Evolutionary conservation across 2,888 invertebrate species (phyloP).

Genomic region (Sarcophaga carnaria): DNA sequence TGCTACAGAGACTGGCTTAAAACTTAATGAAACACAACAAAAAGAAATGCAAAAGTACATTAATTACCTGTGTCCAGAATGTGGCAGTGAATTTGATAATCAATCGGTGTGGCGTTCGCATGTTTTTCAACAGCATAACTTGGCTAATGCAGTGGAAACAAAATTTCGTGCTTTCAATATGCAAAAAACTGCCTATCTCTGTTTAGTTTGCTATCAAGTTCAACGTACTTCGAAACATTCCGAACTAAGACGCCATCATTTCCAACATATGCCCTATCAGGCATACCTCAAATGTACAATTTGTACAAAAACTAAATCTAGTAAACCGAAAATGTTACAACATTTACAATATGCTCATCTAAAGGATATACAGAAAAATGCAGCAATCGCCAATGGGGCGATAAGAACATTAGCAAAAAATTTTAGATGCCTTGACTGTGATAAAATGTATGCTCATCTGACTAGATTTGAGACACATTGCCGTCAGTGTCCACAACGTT

Average conservation of each 20-base stretch:
- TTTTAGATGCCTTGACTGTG: constrained; percentile 72
- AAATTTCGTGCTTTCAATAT: constrained; percentile 73
- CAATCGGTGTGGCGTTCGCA: constrained; percentile 76
- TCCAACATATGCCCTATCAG: constrained; percentile 77
- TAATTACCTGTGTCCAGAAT: constrained; percentile 76
- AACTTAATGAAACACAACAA: constrained; percentile 57
- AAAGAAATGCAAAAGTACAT: constrained; percentile 72
- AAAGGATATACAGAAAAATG: constrained; percentile 24
- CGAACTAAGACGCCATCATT: constrained; percentile 77
- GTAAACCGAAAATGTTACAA: constrained; percentile 76
- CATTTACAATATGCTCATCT: constrained; percentile 76
- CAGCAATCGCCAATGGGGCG: neutral
- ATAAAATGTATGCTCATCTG: constrained; percentile 71
- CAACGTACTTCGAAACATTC: constrained; percentile 72
- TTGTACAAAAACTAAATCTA: constrained; percentile 77
- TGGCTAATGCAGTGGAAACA: constrained; percentile 75
- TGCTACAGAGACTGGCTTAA: constrained; percentile 18
- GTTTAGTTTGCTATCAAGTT: constrained; percentile 74
- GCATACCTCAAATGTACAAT: constrained; percentile 77
- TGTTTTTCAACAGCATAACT: constrained; percentile 75
- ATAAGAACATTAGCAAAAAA: constrained; percentile 37
- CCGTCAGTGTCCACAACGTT: constrained; percentile 50
- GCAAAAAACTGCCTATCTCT: constrained; percentile 71
- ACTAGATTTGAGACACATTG: constrained; percentile 70
- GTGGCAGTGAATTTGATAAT: constrained; percentile 73